These are phyloP conservation scores for Silurus lanzhouensis DNA, from an alignment of 2,797 vertebrate genomes.

Conservation along the genomic window DNA sequence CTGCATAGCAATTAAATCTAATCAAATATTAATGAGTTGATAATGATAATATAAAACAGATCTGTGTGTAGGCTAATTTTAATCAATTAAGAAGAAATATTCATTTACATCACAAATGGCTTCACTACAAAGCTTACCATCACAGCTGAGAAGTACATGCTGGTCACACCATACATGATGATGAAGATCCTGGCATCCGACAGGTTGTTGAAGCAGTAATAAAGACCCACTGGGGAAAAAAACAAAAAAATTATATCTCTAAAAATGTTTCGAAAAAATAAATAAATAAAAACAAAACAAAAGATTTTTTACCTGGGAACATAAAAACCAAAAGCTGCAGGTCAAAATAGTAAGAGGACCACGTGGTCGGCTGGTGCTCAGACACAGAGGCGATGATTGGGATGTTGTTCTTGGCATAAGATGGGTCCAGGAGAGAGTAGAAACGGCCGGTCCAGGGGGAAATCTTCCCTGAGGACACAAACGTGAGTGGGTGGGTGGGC, in stretches of 20 bases:
- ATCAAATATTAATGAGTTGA: not conserved
- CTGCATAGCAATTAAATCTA: not conserved
- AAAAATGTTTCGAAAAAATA: too few species aligned
- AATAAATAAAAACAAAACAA: not conserved
- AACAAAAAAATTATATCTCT: not conserved
- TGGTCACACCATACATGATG: conserved; percentile 99
- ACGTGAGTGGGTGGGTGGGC: too few species aligned
- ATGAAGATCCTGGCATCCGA: conserved; percentile 97
- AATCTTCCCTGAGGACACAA: conserved; percentile 84
- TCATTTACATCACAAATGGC: not conserved
- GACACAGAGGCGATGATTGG: conserved; percentile 98
- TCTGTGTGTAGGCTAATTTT: not conserved
- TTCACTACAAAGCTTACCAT: conserved; percentile 79
- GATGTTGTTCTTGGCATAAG: conserved; percentile 98
- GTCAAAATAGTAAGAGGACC: conserved; percentile 99
- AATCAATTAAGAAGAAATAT: not conserved
- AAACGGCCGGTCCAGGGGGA: conserved; percentile 98
- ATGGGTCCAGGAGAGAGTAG: conserved; percentile 96
- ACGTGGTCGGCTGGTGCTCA: conserved; percentile 97
- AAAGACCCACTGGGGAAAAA: conserved; percentile 85
- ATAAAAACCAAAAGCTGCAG: conserved; percentile 98
- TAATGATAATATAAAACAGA: not conserved
- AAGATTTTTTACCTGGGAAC: conserved; percentile 83
- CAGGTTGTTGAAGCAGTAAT: conserved; percentile 98
- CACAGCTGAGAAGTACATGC: conserved; percentile 99